Conservation (phyloP, 2,113 vertebrate species). For the Ophiodon elongatus region DNA sequence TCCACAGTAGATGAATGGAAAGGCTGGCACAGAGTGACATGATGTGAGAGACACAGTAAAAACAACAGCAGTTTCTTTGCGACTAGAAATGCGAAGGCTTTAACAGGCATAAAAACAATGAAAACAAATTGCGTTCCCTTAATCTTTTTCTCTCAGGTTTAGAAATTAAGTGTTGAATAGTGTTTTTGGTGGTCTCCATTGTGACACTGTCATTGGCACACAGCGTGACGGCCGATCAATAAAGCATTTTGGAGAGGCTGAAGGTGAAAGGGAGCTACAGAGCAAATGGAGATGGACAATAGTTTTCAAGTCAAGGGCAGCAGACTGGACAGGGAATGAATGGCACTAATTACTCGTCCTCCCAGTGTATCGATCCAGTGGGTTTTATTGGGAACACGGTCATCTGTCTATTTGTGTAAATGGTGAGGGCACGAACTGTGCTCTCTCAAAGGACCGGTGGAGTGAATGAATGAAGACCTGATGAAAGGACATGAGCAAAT, state of each 20-base stretch:
- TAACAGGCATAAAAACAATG: not conserved
- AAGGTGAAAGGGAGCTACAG: constrained; percentile 55
- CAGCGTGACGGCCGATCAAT: constrained; percentile 53
- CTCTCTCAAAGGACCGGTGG: not conserved
- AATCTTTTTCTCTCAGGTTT: not conserved
- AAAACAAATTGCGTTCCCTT: not conserved
- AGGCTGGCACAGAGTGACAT: constrained; percentile 16
- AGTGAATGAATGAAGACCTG: constrained; percentile 6
- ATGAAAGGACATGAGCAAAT: not conserved
- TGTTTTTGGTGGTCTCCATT: not conserved
- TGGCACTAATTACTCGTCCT: constrained; percentile 58
- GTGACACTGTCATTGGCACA: not conserved
- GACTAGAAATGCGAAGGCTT: constrained; percentile 6
- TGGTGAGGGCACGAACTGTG: not conserved
- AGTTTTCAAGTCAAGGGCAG: constrained; percentile 58
- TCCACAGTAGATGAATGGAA: constrained; percentile 24
- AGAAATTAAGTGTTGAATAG: constrained; percentile 5
- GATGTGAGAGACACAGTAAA: constrained; percentile 20
- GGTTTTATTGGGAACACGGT: constrained; percentile 49
- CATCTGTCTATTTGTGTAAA: constrained; percentile 38
- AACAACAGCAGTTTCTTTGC: constrained; percentile 36
- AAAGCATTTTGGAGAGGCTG: constrained; percentile 49
- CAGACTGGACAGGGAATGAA: constrained; percentile 30
- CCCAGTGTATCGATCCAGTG: constrained; percentile 50
- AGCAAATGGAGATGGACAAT: constrained; percentile 33